These are phyloP conservation scores for Phalera bucephala DNA, from an alignment of 2,888 invertebrate species.

Conservation along the genomic window DNA sequence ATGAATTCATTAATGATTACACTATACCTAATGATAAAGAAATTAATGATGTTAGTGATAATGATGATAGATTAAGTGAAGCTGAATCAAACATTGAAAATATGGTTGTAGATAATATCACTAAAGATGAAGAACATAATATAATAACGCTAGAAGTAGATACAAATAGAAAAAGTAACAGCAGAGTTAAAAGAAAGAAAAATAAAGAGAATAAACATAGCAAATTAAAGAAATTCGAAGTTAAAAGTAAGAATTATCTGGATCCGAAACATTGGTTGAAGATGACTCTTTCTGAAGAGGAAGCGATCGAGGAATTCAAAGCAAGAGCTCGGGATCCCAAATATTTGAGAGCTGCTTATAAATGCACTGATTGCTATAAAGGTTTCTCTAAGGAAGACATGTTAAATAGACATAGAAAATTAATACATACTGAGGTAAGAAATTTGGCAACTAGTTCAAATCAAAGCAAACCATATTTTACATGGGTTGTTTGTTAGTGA, in stretches of 20 bases:
- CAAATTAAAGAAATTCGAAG: constrained; percentile 9
- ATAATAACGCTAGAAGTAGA: background rate
- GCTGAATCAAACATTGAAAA: background rate
- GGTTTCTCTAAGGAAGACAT: constrained; percentile 63
- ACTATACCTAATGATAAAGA: too few relatives aligned
- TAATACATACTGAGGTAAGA: constrained; percentile 57
- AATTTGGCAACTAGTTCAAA: background rate
- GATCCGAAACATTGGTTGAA: constrained; percentile 58
- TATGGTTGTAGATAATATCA: too few relatives aligned
- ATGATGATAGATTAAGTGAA: constrained; percentile 2
- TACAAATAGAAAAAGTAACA: constrained; percentile 1
- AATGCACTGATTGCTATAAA: constrained; percentile 57
- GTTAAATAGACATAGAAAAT: constrained; percentile 51
- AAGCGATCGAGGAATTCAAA: constrained; percentile 56
- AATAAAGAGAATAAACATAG: background rate
- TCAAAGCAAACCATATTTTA: too few relatives aligned
- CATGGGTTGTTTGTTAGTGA: too few relatives aligned
- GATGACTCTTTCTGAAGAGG: constrained; percentile 53
- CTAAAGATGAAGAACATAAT: background rate
- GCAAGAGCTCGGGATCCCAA: constrained; percentile 45
- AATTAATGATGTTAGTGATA: background rate
- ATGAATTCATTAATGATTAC: background rate
- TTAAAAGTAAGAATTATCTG: constrained; percentile 1
- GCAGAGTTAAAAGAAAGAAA: constrained; percentile 1
- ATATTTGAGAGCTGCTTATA: constrained; percentile 49